Base-by-base conservation (phyloP, 1,140 invertebrate species). In the Drosophila kanapiae region DNA sequence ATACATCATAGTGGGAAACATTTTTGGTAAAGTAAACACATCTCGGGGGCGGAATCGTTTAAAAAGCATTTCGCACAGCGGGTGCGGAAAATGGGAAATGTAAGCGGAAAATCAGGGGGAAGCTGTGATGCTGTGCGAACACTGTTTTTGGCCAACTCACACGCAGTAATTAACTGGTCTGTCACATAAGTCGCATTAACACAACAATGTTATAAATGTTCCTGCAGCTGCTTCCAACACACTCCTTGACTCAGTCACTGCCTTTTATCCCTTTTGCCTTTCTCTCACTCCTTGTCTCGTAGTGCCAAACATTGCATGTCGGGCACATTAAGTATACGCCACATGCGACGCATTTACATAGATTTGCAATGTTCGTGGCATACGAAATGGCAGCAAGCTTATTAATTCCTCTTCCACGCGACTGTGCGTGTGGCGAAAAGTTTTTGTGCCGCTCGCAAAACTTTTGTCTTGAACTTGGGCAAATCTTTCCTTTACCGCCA, bases 171-270 rank as follows among this genome's bases (percentile, higher is more conserved):
- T 90, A 90, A 91, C 85, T 85, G 71, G 60, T 80, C 83, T 90
- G 85, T 90, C 85, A 90, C 82, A 90, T 79, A 85, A 90, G 78
- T 84, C 85, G 86, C 82, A 91, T 85, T 90, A 90, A 90, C 85
- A 90, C 82, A 91, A 90, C 82, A 91, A 90, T 90, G 86, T 80
- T 63, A 64, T 75, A 82, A 86, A 86, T 88, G 82, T 86, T 69
- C 75, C 57, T 75, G 79, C 69, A 63, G 69, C 74, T 78, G 70
- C 59, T 61, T 23, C 23, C 27, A 6, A 27, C 13, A 5, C 59
- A 49, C 48, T 48, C 18, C 51, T 54, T 6, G 51, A 23, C 18
- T 18, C 33, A 37, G 33, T 37, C 48, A 23, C 23, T 23, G 16
- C 13, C 6, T 14, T 11, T 9, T 29, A n/a, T 31, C 62, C 16